Evolutionary conservation across 2,113 vertebrate genomes (phyloP).

Genomic region (Pseudonaja textilis): DNA sequence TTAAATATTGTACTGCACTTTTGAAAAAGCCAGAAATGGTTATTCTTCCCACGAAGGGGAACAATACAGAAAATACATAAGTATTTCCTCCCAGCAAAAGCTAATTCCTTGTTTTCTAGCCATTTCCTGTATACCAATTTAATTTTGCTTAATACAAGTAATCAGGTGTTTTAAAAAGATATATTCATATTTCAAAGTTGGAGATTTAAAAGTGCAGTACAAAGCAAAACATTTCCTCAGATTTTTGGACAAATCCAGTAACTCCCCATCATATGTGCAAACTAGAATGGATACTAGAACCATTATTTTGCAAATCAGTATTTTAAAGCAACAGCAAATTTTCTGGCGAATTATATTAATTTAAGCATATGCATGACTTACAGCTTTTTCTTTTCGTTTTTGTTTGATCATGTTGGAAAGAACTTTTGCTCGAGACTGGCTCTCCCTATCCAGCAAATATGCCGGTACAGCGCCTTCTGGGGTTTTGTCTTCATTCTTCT

Average conservation of each 20-base stretch:
- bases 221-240: background rate
- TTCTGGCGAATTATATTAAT: background rate
- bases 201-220: background rate
- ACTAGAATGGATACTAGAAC: background rate
- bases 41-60: background rate
- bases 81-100: background rate
- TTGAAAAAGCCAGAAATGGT: background rate
- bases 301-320: background rate
- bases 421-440: conserved; percentile 90
- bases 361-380: conserved; percentile 71
- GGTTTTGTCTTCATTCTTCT: conserved; percentile 94
- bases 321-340: background rate
- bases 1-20: background rate
- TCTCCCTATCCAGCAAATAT: conserved; percentile 93
- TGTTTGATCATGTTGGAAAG: conserved; percentile 99
- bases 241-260: background rate
- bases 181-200: background rate
- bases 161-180: background rate
- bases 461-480: conserved; percentile 94
- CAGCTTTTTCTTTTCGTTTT: conserved; percentile 98
- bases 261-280: background rate
- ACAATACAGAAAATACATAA: background rate
- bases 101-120: background rate
- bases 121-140: background rate
- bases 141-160: background rate